Percentiles rank a stretch among this genome's conserved stretches.
phyloP scores from a whole-genome alignment of 2,113 vertebrate genomes.

The Piaya cayana region DNA sequence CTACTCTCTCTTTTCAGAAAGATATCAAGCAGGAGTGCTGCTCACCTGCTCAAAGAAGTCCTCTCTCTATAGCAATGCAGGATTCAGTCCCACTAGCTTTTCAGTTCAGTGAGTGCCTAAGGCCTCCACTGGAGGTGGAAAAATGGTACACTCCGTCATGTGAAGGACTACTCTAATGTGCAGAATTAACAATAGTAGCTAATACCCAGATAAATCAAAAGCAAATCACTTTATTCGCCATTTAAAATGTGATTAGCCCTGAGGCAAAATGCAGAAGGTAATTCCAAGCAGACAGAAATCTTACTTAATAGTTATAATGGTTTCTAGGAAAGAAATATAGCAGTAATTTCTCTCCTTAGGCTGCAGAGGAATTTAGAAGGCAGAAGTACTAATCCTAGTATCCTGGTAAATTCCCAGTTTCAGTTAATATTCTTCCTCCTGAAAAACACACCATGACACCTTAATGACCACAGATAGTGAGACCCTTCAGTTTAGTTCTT shows the following conservation, averaged over 20 bases:
- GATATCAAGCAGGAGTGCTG: background rate
- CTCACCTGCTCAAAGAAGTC: background rate
- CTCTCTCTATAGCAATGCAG: background rate
- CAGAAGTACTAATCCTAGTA: background rate
- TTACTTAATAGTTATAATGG: background rate
- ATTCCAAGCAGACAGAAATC: background rate
- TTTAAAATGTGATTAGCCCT: background rate
- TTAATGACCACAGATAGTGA: background rate
- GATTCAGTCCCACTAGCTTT: background rate
- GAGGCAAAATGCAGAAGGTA: background rate
- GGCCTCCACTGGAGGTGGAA: background rate
- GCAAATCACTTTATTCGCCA: background rate
- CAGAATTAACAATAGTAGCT: background rate
- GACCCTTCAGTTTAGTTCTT: background rate
- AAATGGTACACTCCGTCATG: background rate
- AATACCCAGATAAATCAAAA: background rate
- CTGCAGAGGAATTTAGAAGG: background rate
- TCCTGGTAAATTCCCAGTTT: background rate
- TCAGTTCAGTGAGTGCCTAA: background rate
- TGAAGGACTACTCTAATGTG: background rate
- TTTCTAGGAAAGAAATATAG: background rate
- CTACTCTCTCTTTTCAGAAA: background rate
- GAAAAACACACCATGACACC: background rate
- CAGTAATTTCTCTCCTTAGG: background rate
- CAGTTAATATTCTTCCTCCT: background rate